These are phyloP conservation scores for Melanerpes aurifrons DNA, from an alignment of 2,113 vertebrate species.

Conservation along the genomic window DNA sequence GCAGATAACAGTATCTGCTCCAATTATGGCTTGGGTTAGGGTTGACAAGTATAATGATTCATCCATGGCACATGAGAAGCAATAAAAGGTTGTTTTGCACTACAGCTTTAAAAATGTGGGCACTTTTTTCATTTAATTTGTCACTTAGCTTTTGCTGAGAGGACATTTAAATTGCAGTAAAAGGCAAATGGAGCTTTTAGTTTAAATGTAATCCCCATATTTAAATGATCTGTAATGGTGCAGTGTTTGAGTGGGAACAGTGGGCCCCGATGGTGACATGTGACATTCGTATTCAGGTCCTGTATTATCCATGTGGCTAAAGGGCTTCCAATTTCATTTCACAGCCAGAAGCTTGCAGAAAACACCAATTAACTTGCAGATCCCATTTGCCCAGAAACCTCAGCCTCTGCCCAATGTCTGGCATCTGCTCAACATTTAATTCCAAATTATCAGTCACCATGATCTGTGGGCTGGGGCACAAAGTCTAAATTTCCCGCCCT, in stretches of 20 bases:
- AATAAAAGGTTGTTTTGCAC: slow-evolving; percentile 83
- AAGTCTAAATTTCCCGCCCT: slow-evolving; percentile 42
- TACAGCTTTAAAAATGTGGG: slow-evolving; percentile 78
- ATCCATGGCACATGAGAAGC: slow-evolving; percentile 77
- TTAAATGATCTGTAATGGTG: slow-evolving; percentile 80
- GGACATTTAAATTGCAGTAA: slow-evolving; percentile 80
- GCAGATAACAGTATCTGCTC: slow-evolving; percentile 80
- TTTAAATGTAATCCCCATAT: slow-evolving; percentile 81
- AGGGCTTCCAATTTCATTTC: slow-evolving; percentile 84
- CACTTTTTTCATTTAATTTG: slow-evolving; percentile 83
- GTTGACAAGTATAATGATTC: slow-evolving; percentile 85
- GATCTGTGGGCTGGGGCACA: slow-evolving; percentile 35
- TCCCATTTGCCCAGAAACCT: slow-evolving; percentile 79
- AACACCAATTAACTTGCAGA: slow-evolving; percentile 85
- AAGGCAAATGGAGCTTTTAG: slow-evolving; percentile 79
- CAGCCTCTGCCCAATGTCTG: slow-evolving; percentile 72
- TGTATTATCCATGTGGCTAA: slow-evolving; percentile 81
- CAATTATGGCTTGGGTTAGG: slow-evolving; percentile 85
- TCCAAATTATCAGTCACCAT: slow-evolving; percentile 69
- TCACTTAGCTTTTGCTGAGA: slow-evolving; percentile 82
- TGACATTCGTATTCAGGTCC: slow-evolving; percentile 83
- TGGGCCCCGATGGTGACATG: slow-evolving; percentile 74
- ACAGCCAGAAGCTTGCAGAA: slow-evolving; percentile 82
- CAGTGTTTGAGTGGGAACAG: slow-evolving; percentile 72
- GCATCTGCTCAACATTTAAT: slow-evolving; percentile 77